phyloP scores from a whole-genome alignment of 2,888 invertebrate genomes.

The Eretmocerus hayati region DNA sequence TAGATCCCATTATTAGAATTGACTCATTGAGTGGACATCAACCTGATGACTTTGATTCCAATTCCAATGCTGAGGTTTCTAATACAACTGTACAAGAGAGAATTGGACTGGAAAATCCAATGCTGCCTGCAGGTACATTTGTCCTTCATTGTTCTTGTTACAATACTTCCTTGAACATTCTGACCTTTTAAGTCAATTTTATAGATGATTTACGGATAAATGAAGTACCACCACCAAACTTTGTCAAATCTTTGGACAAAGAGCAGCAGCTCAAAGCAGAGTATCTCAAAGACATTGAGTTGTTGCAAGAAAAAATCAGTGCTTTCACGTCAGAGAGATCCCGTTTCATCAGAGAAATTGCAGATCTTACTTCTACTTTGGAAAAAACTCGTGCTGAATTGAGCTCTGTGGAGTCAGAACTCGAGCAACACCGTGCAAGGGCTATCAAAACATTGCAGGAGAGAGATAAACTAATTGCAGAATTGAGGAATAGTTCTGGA shows the following conservation, averaged over 20 bases:
- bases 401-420: conserved; percentile 50
- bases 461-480: conserved; percentile 66
- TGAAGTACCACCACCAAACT: no score
- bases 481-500: conserved; percentile 47
- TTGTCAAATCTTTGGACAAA: conserved; percentile 38
- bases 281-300: conserved; percentile 45
- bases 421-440: conserved; percentile 71
- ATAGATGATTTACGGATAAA: no score
- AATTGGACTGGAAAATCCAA: no score
- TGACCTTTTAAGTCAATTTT: no score
- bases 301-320: conserved; percentile 46
- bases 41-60: neutral
- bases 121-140: no score
- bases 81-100: no score
- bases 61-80: neutral
- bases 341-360: conserved; percentile 43
- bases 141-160: no score
- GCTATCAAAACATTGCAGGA: conserved; percentile 70
- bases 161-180: no score
- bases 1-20: neutral
- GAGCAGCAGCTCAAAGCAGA: conserved; percentile 37
- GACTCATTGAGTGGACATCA: neutral
- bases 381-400: conserved; percentile 39
- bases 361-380: conserved; percentile 40
- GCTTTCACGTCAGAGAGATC: conserved; percentile 48